Evolutionary conservation across 2,888 invertebrate genomes (phyloP).

Genomic region (Sphaerophoria taeniata): DNA sequence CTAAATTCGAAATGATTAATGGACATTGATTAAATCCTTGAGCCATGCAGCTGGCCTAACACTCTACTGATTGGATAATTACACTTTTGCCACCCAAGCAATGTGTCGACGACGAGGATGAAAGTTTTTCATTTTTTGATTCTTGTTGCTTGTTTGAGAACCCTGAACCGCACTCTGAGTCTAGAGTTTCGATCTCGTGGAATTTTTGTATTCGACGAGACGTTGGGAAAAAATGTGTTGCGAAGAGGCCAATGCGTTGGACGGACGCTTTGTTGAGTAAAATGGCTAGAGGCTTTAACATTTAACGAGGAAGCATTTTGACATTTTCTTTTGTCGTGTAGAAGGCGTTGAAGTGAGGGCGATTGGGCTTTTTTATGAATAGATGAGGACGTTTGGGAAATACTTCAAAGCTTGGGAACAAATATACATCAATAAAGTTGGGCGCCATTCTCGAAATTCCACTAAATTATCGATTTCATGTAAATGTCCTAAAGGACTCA

Average conservation of each 20-base stretch:
- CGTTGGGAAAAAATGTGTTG: constrained; percentile 9
- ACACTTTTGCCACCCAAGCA: constrained; percentile 42
- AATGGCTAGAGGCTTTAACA: constrained; percentile 20
- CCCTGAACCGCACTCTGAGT: too few relatives aligned
- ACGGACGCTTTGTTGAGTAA: too few relatives aligned
- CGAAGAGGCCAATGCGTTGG: not conserved
- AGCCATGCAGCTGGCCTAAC: constrained; percentile 36
- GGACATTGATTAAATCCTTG: constrained; percentile 55
- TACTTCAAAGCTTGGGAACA: too few relatives aligned
- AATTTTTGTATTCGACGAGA: not conserved
- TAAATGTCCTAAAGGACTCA: too few relatives aligned
- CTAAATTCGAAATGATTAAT: constrained; percentile 56
- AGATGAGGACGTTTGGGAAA: too few relatives aligned
- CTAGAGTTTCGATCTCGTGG: too few relatives aligned
- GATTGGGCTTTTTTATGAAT: too few relatives aligned
- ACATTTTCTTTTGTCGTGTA: constrained; percentile 13
- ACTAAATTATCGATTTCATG: too few relatives aligned
- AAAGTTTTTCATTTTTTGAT: constrained; percentile 20
- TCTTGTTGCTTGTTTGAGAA: constrained; percentile 24
- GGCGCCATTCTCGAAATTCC: too few relatives aligned
- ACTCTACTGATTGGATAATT: constrained; percentile 59
- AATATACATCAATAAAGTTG: too few relatives aligned
- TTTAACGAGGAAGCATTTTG: constrained; percentile 9
- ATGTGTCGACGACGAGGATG: constrained; percentile 23
- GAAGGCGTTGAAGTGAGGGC: not conserved